Conservation (phyloP, 1,140 invertebrate genomes). For the Drusus annulatus region DNA sequence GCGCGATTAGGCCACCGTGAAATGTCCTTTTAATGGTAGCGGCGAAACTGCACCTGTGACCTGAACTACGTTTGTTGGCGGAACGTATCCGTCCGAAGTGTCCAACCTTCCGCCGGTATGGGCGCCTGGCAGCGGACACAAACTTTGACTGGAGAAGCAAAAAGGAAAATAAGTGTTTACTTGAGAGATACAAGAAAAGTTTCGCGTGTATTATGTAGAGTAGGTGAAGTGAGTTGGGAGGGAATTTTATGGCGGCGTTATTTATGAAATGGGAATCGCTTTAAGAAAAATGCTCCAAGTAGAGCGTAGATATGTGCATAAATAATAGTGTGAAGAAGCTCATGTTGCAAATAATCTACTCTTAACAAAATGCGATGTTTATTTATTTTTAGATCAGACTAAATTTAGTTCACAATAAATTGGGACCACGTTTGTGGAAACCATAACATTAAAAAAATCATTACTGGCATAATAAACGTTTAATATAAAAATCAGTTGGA, state of each 20-base stretch:
- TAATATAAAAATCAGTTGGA: too few species aligned
- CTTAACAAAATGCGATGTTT: too few species aligned
- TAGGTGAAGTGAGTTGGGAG: conserved; percentile 2
- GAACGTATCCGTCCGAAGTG: neutral
- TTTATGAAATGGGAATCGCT: neutral
- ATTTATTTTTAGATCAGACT: too few species aligned
- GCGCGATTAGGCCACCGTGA: conserved; percentile 43
- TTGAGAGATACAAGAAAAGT: conserved; percentile 22
- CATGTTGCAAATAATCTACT: too few species aligned
- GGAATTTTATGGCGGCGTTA: neutral
- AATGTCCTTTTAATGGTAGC: conserved; percentile 56
- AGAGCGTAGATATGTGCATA: neutral
- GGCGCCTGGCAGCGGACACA: conserved; percentile 30
- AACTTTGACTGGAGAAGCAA: conserved; percentile 24
- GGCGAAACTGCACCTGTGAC: conserved; percentile 53
- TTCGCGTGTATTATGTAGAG: conserved; percentile 21
- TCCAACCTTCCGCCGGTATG: neutral
- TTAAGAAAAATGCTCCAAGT: neutral
- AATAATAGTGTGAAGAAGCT: too few species aligned
- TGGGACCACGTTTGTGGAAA: too few species aligned
- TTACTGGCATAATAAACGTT: too few species aligned
- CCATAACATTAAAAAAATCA: too few species aligned
- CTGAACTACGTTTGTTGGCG: conserved; percentile 18
- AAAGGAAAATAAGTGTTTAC: conserved; percentile 33
- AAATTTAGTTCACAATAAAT: too few species aligned